Evolutionary conservation across 2,888 invertebrate species (phyloP).

Genomic region (Antheraea yamamai): DNA sequence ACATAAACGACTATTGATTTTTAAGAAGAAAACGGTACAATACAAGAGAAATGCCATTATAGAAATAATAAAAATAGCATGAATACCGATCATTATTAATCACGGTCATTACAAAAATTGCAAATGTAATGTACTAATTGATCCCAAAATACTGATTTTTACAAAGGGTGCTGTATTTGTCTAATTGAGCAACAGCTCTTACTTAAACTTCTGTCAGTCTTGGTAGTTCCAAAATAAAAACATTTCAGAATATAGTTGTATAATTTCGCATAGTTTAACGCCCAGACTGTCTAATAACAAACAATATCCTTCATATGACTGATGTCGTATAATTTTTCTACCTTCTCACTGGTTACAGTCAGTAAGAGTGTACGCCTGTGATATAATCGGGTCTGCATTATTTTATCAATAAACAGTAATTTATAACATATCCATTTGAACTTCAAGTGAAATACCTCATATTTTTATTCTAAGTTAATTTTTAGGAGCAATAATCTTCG

Average conservation of each 20-base stretch:
- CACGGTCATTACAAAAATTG: background rate
- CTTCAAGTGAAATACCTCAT: background rate
- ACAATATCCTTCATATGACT: background rate
- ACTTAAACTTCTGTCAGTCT: background rate
- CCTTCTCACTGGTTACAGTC: no score
- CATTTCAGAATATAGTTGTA: background rate
- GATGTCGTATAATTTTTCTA: no score
- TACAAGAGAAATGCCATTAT: background rate
- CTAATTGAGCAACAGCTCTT: background rate
- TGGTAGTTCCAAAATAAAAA: background rate
- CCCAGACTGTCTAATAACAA: background rate
- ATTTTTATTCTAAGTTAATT: background rate
- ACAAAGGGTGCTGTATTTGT: background rate
- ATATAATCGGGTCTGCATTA: no score
- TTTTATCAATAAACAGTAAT: no score
- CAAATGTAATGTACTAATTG: background rate
- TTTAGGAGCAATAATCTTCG: constrained; percentile 96
- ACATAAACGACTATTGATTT: background rate
- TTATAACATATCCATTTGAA: no score
- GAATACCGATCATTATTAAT: background rate
- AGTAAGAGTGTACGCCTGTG: no score
- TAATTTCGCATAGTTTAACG: background rate
- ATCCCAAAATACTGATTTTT: background rate
- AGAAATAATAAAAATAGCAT: background rate
- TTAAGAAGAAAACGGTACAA: background rate